Conservation (phyloP, 1,140 invertebrate species). For the Chironomus striatipennis region DNA sequence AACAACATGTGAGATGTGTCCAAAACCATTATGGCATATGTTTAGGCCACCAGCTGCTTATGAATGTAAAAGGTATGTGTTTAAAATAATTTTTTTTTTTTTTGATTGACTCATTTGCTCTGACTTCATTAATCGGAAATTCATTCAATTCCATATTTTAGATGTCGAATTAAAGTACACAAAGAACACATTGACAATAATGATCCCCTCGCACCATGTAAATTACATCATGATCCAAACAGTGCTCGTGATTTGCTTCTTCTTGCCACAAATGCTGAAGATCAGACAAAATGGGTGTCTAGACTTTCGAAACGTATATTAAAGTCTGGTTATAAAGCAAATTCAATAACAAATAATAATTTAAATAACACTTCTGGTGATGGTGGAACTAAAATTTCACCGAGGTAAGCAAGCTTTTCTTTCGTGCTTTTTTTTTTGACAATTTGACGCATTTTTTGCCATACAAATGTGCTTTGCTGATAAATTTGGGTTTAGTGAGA, state of each 20-base stretch:
- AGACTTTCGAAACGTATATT: constrained; percentile 86
- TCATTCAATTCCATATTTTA: constrained; percentile 56
- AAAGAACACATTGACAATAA: constrained; percentile 87
- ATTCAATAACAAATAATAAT: constrained; percentile 51
- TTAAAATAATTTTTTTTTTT: constrained; percentile 54
- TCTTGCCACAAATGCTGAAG: constrained; percentile 70
- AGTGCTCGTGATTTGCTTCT: constrained; percentile 87
- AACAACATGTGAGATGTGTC: constrained; percentile 94
- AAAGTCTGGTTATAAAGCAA: constrained; percentile 87
- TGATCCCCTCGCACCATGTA: constrained; percentile 76
- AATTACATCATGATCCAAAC: constrained; percentile 88
- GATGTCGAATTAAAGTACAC: constrained; percentile 93
- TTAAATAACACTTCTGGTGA: constrained; percentile 38
- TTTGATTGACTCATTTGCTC: constrained; percentile 59
- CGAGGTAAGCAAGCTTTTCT: constrained; percentile 50
- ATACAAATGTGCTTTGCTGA: constrained; percentile 51
- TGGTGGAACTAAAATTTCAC: constrained; percentile 52
- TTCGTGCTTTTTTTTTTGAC: constrained; percentile 37
- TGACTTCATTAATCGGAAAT: constrained; percentile 43
- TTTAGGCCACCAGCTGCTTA: constrained; percentile 92
- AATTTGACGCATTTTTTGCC: constrained; percentile 50
- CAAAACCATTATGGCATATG: constrained; percentile 94
- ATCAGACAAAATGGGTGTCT: constrained; percentile 88
- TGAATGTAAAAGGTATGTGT: constrained; percentile 39
- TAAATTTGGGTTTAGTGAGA: constrained; percentile 87